Conservation (phyloP, 37 sponge, comb jelly and placozoan species). For the Agelas oroides region DNA sequence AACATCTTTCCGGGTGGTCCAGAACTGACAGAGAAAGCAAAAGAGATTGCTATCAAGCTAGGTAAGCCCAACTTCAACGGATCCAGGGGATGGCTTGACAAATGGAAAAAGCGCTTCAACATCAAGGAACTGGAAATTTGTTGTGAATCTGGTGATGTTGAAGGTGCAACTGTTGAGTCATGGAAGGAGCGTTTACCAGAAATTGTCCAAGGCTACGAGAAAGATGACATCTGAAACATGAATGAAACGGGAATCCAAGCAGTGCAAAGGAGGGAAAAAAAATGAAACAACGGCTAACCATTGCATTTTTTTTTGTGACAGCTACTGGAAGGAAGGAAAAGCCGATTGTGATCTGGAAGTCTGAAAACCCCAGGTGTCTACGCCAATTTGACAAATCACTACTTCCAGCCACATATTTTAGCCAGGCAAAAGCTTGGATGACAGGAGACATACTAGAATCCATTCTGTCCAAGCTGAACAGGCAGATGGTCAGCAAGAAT, state of each 20-base stretch:
- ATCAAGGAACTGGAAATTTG: no score
- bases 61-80: no score
- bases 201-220: conserved; percentile 35
- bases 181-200: conserved; percentile 65
- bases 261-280: conserved; percentile 77
- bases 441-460: conserved; percentile 59
- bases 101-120: conserved; percentile 63
- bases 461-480: no score
- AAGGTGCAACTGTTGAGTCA: conserved; percentile 62
- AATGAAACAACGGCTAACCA: conserved; percentile 20
- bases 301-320: conserved; percentile 82
- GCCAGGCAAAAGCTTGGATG: conserved; percentile 73
- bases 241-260: conserved; percentile 55
- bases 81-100: conserved; percentile 70
- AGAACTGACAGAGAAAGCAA: conserved; percentile 46
- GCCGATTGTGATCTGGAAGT: conserved; percentile 78
- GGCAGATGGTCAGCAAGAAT: conserved; percentile 20
- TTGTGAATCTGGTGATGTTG: conserved; percentile 78
- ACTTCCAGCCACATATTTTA: conserved; percentile 75
- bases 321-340: conserved; percentile 59
- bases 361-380: conserved; percentile 73
- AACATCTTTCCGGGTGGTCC: conserved; percentile 59
- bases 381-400: conserved; percentile 60
- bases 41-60: conserved; percentile 58
- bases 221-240: conserved; percentile 57